Base-by-base conservation (phyloP, 2,888 invertebrate species). In the Lapara coniferarum region DNA sequence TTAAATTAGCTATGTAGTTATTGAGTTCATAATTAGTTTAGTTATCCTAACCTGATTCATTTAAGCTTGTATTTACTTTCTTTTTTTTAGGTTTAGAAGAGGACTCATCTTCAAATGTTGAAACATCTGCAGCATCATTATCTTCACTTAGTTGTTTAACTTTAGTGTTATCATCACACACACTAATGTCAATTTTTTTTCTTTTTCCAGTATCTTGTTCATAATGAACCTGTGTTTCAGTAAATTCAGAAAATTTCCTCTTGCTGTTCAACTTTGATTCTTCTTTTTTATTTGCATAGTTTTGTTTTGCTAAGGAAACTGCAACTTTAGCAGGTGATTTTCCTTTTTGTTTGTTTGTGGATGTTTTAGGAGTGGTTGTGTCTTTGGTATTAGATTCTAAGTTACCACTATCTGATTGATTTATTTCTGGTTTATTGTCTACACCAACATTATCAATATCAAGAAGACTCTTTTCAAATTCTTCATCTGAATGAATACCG, bases 391-490 rank as follows among this genome's bases (percentile, higher is more conserved):
- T 75, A 58, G 58, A 63, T 69, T 56, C 55, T 2, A 30, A 13
- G 19, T 69, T 25, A 37, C 37, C 46, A 16, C n/a, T 30, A n/a
- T 53, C 44, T 1, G 16, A 3, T 63, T 63, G 16, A n/a, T 52
- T 53, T 25, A n/a, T 30, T 30, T 51, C 53, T 14, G 52, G 14
- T 10, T 6, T 44, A 6, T 77, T 74, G 66, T 76, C 51, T 49
- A 89, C 85, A 72, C 91, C 84, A 68, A 88, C 81, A 76, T 94
- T 94, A 88, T 97, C 97, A 71, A 97, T 85, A 81, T 96, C 95
- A 72, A 95, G 81, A 16, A 97, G 87, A 19, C 96, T 96, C 77
- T 95, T 94, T 79, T 96, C 96, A 87, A 97, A 97, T 70, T 96
- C 95, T 49, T 96, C 95, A 89, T 96, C 95, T 78, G 95, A 94